Evolutionary conservation across 2,797 vertebrate genomes (phyloP).

Genomic region (Phoxinus dragarum): DNA sequence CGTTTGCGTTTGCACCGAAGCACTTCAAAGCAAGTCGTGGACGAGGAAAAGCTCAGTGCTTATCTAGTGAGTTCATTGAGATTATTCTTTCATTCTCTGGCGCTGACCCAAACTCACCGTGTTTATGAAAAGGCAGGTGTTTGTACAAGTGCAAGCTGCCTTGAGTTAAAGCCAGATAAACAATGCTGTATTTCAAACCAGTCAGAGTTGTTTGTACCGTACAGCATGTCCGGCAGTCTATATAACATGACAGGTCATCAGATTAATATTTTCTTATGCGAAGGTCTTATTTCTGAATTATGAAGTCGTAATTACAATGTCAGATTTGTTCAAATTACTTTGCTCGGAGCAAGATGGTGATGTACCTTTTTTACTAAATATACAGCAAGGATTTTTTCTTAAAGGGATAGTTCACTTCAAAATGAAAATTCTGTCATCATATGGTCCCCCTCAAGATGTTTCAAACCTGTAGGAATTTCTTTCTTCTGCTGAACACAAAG

Average conservation of each 20-base stretch:
- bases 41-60: constrained; percentile 29
- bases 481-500: no score
- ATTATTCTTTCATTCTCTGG: constrained; percentile 25
- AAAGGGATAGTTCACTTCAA: no score
- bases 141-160: constrained; percentile 41
- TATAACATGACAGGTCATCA: background rate
- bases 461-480: no score
- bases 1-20: constrained; percentile 12
- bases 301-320: background rate
- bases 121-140: constrained; percentile 34
- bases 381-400: background rate
- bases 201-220: background rate
- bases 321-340: background rate
- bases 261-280: background rate
- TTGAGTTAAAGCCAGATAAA: constrained; percentile 20
- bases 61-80: constrained; percentile 38
- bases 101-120: background rate
- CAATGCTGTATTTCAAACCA: constrained; percentile 16
- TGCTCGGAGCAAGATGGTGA: background rate
- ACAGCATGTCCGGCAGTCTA: background rate
- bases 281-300: background rate
- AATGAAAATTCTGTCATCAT: no score
- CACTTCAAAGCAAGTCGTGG: constrained; percentile 22
- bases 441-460: no score
- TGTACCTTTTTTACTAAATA: background rate